These are phyloP conservation scores for Ammospiza caudacuta DNA, from an alignment of 2,113 vertebrate species.

Conservation along the genomic window DNA sequence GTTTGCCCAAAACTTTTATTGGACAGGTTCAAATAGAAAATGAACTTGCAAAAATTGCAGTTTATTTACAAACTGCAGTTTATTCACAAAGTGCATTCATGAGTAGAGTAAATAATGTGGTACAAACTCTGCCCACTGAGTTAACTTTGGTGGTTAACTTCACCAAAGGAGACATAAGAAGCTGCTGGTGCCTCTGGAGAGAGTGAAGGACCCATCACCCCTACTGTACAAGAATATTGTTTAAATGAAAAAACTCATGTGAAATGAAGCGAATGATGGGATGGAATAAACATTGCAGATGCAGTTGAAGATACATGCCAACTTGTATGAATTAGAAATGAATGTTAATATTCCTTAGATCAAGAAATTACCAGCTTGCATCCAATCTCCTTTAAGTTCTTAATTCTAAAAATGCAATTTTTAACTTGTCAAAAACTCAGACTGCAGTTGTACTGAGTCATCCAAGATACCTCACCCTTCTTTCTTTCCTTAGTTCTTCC, in stretches of 20 bases:
- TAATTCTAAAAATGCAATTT: not conserved
- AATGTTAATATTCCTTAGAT: slow-evolving; percentile 39
- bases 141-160: too few species aligned
- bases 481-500: not conserved
- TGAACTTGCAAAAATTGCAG: slow-evolving; percentile 23
- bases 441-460: not conserved
- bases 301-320: slow-evolving; percentile 23
- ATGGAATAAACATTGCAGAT: slow-evolving; percentile 42
- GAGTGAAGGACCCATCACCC: not conserved
- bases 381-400: not conserved
- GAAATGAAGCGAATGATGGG: slow-evolving; percentile 43
- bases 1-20: slow-evolving; percentile 59
- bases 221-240: slow-evolving; percentile 41
- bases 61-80: slow-evolving; percentile 45
- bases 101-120: not conserved
- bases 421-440: not conserved
- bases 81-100: slow-evolving; percentile 38
- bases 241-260: slow-evolving; percentile 62
- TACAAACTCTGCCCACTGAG: not conserved
- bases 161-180: slow-evolving; percentile 5
- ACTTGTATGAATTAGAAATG: slow-evolving; percentile 30
- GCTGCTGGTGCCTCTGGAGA: slow-evolving; percentile 21
- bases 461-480: not conserved
- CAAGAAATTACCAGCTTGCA: slow-evolving; percentile 4
- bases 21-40: slow-evolving; percentile 55